Base-by-base conservation (phyloP, 2,113 vertebrate genomes). In the Dendropsophus ebraccatus region DNA sequence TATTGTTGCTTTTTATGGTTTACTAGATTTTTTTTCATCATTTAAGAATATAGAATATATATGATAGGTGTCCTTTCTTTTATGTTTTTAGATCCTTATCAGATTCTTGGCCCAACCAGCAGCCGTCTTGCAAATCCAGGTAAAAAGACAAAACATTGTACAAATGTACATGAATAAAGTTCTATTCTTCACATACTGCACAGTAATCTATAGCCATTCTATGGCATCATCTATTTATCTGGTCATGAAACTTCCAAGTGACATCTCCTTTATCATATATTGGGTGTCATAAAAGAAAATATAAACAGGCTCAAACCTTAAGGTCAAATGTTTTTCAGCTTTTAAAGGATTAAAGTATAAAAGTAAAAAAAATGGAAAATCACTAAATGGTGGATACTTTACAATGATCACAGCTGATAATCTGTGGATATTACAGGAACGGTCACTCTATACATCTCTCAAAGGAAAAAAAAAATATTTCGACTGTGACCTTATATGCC, bases 101-200 rank as follows among this genome's bases (percentile, higher is more conserved):
- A 99, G 93, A 97, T 98, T 89, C 95, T 99, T 84, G 97, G 98
- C 60, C 95, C 97, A 0, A 95, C 98, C 62, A 99, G 98, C 93
- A 99, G 97, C 90, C 96, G 97, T 83, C 96, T 99, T 76, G 96
- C 98, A 88, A 99, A 99, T 89, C 98, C 98, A 96, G 98, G 98
- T 99, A 94, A 95, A 9, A 37, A 56, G 32, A 50, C 19, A 30
- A 77, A 50, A 75, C 41, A 47, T 8, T 58, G 54, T 58, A 7
- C n/a, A n/a, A 58, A 21, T 23, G 23, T 16, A n/a, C 6, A 60
- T 60, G 56, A 2, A 60, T 3, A 23, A 49, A 49, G 47, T 49
- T 49, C 45, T 5, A 47, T 10, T 47, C 45, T 4, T 47, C 45
- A 47, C 45, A 47, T 4, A 47, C 45, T 47, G 45, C 10, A 47